phyloP scores from a whole-genome alignment of 92 coral and sea anemone species.

The Palythoa heliodiscus region DNA sequence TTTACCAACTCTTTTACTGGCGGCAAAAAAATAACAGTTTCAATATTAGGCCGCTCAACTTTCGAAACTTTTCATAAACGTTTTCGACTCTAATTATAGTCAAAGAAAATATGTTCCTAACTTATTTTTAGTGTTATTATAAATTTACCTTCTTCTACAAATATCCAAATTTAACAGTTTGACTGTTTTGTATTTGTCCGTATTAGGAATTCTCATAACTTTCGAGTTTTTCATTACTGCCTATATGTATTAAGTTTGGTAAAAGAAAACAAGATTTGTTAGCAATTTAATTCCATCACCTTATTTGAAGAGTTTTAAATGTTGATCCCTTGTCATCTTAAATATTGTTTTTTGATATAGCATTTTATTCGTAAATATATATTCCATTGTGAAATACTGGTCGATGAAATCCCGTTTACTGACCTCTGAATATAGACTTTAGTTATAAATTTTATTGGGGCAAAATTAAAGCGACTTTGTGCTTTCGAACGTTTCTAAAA shows the following conservation, averaged over 20 bases:
- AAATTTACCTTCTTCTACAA: not conserved
- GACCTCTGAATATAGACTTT: too few relatives aligned
- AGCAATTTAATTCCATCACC: slow-evolving; percentile 20
- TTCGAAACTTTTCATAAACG: not conserved
- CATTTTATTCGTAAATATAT: not conserved
- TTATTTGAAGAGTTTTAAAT: slow-evolving; percentile 28
- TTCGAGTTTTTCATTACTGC: not conserved
- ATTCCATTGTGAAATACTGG: slow-evolving; percentile 23
- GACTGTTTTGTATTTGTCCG: not conserved
- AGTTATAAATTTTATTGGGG: not conserved
- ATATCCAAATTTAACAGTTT: slow-evolving; percentile 19
- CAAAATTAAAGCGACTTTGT: not conserved
- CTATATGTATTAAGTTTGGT: not conserved
- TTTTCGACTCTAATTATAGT: slow-evolving; percentile 19
- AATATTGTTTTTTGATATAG: slow-evolving; percentile 11
- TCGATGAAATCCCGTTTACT: not conserved
- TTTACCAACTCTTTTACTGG: not conserved
- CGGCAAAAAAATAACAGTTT: not conserved
- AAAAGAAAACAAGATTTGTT: slow-evolving; percentile 35
- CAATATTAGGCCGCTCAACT: not conserved
- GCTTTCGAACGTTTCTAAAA: not conserved
- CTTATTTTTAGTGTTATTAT: not conserved
- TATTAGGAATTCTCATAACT: not conserved
- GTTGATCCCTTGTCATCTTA: slow-evolving; percentile 15
- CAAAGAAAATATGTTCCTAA: slow-evolving; percentile 15